Percentiles rank a stretch among this genome's conserved stretches.
These are phyloP conservation scores for Callionymus lyra DNA, from an alignment of 2,113 vertebrate species.

Conservation along the genomic window DNA sequence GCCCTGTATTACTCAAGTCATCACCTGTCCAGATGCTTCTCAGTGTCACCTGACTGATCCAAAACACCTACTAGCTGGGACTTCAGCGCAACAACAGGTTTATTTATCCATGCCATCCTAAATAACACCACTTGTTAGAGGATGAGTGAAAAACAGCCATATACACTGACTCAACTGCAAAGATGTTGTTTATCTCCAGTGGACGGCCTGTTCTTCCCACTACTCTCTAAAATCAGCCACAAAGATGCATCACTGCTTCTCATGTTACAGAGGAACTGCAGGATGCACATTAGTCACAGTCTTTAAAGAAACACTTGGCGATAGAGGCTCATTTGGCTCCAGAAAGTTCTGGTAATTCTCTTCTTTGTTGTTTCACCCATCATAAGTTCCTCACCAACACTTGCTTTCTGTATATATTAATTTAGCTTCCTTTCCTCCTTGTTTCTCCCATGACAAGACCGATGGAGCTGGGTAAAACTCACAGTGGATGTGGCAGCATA, in stretches of 20 bases:
- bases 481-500: conserved; percentile 56
- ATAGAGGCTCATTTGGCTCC: conserved; percentile 26
- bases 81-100: too few species aligned
- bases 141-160: neutral
- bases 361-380: conserved; percentile 26
- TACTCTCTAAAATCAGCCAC: too few species aligned
- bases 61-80: too few species aligned
- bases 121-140: too few species aligned
- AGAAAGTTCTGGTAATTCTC: conserved; percentile 25
- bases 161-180: conserved; percentile 27
- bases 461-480: conserved; percentile 60
- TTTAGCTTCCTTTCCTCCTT: conserved; percentile 43
- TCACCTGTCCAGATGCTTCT: too few species aligned
- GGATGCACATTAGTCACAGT: conserved; percentile 40
- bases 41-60: too few species aligned
- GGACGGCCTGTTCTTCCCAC: conserved; percentile 25
- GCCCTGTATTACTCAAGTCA: too few species aligned
- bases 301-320: conserved; percentile 1
- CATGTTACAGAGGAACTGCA: conserved; percentile 43
- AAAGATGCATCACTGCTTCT: conserved; percentile 43
- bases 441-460: conserved; percentile 58
- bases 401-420: conserved; percentile 11
- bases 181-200: conserved; percentile 12
- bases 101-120: too few species aligned
- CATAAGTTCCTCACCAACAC: conserved; percentile 29